These are phyloP conservation scores for Magallana nippona DNA, from an alignment of 2,888 invertebrate genomes.

Conservation along the genomic window DNA sequence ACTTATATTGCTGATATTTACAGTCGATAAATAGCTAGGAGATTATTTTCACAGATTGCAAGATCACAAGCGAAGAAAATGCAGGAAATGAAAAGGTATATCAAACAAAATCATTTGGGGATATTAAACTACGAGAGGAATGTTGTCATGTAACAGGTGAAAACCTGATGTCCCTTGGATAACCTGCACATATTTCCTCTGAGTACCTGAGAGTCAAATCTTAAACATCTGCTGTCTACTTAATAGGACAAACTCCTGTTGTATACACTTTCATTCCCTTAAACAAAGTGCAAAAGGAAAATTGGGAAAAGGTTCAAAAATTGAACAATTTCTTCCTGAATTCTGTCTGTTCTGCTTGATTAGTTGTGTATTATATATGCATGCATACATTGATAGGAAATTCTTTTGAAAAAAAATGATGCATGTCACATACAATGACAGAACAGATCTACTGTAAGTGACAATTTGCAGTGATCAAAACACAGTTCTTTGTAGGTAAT, in stretches of 20 bases:
- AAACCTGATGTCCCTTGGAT: not conserved
- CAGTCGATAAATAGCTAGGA: not conserved
- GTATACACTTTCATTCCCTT: not conserved
- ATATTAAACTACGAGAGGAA: not conserved
- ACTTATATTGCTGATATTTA: slow-evolving; percentile 9
- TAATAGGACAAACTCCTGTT: not conserved
- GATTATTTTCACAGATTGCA: slow-evolving; percentile 17
- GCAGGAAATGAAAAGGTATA: not conserved
- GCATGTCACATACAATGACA: not conserved
- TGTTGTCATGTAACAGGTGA: not conserved
- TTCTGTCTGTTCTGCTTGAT: slow-evolving; percentile 14
- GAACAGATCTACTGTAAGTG: not conserved
- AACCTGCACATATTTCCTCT: not conserved
- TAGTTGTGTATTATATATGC: not conserved
- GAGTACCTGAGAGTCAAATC: not conserved
- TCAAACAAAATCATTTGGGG: not conserved
- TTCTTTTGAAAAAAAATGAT: not conserved
- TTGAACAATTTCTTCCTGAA: not conserved
- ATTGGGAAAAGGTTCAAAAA: not conserved
- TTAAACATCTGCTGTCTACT: not conserved
- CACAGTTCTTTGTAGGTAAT: not conserved
- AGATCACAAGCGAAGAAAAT: not conserved
- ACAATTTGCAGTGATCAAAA: slow-evolving; percentile 1
- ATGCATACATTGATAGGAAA: not conserved
- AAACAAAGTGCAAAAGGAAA: not conserved